These are phyloP conservation scores for Scaptomyza reducta DNA, from an alignment of 2,888 invertebrate genomes.

Conservation along the genomic window DNA sequence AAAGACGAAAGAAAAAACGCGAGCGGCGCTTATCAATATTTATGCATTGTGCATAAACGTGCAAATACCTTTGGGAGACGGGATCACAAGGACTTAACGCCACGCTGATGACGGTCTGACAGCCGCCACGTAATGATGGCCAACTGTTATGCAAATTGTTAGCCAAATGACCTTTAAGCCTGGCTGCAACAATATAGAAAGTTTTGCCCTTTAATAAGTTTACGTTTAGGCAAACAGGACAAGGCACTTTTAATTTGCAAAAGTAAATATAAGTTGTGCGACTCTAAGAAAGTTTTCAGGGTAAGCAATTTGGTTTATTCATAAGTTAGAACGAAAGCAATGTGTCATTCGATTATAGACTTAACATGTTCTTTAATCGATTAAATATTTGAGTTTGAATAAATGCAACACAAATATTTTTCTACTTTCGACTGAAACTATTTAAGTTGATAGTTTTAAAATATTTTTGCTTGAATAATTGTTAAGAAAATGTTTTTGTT, in stretches of 20 bases:
- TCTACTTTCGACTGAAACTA: too few relatives aligned
- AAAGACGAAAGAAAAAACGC: neutral
- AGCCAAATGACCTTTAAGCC: constrained; percentile 17
- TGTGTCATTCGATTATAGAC: too few relatives aligned
- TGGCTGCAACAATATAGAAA: neutral
- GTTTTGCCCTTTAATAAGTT: neutral
- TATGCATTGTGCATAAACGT: constrained; percentile 70
- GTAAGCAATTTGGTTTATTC: neutral
- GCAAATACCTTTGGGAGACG: constrained; percentile 70
- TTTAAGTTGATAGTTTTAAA: too few relatives aligned
- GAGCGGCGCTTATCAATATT: constrained; percentile 70
- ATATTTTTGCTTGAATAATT: neutral
- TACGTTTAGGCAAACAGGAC: neutral
- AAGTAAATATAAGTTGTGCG: neutral
- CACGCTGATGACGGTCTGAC: constrained; percentile 69
- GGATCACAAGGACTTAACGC: constrained; percentile 51
- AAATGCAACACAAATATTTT: too few relatives aligned
- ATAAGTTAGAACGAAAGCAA: too few relatives aligned
- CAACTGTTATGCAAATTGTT: constrained; percentile 74
- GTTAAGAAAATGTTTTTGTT: neutral
- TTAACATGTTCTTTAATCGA: too few relatives aligned
- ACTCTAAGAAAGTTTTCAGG: neutral
- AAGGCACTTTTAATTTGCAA: neutral
- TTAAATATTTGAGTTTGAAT: too few relatives aligned
- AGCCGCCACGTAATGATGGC: constrained; percentile 64